Evolutionary conservation across 1,140 invertebrate genomes (phyloP), one percentile per base, ranked within the genome.

Genomic region (Drosophila chauvacae): DNA sequence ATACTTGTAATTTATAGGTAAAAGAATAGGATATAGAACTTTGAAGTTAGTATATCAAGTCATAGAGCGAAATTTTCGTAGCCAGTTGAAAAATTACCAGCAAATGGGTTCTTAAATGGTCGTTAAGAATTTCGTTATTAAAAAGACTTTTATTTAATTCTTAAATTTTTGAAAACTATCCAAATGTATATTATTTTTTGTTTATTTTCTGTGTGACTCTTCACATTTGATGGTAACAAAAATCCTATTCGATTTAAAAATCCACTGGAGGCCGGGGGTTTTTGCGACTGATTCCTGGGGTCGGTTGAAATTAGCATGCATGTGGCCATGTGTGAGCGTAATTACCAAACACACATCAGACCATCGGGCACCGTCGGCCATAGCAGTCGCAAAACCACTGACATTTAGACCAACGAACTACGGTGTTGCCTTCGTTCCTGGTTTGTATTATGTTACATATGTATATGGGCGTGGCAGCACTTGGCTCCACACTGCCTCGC

Each of bases 241-340:
- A 88, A 83, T 83, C 58, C 77, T 77, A 77, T 80, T 62, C 50
- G 14, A 55, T 23, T 3, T 3, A 23, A 23, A 23, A 23, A 23
- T 35, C 14, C 14, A 16, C 23, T 20, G 30, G 14, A 51, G 47
- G 35, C 14, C 35, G 53, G 48, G 57, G 56, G 37, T 16, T 73
- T 53, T 30, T 20, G 37, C 16, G 11, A 44, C 37, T 35, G 42
- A 73, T 71, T 74, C 41, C 26, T 42, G 45, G 60, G 16, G 7
- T 33, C 23, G 33, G 48, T 18, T 30, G 39, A 84, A 80, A 87
- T 87, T 87, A 87, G 84, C 84, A 88, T 87, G 60, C 68, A 88
- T 80, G 84, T 73, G 51, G 64, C 66, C 80, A 77, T 90, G 85
- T 83, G 84, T 65, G 68, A 84, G 71, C 44, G 84, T 87, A 80